phyloP scores from a whole-genome alignment of 2,888 invertebrate species.

The Drosophila lutescens region DNA sequence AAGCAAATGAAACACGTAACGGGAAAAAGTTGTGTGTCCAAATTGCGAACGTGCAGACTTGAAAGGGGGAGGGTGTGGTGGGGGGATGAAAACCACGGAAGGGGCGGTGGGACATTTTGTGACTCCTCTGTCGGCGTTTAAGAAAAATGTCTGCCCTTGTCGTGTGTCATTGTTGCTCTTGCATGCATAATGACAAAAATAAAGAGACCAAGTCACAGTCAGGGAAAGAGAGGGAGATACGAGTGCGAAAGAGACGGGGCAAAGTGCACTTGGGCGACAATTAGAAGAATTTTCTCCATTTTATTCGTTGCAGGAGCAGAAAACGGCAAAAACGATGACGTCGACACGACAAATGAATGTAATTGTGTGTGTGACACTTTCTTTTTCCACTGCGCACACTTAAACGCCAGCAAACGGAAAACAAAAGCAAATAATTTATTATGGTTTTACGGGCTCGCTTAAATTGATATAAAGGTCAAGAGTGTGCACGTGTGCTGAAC shows the following conservation, averaged over 20 bases:
- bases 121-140: conserved; percentile 44
- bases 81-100: too few relatives aligned
- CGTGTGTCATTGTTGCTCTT: conserved; percentile 58
- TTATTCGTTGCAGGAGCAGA: conserved; percentile 27
- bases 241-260: background rate
- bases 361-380: conserved; percentile 66
- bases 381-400: conserved; percentile 25
- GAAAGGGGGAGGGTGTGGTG: background rate
- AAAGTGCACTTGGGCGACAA: conserved; percentile 68
- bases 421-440: conserved; percentile 61
- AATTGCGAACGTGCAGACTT: conserved; percentile 66
- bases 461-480: conserved; percentile 74
- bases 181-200: conserved; percentile 66
- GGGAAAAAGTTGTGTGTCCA: conserved; percentile 65
- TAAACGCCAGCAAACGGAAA: conserved; percentile 7
- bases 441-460: conserved; percentile 59
- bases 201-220: background rate
- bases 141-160: conserved; percentile 68
- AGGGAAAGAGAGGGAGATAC: background rate
- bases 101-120: background rate
- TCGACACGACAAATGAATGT: conserved; percentile 59
- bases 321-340: conserved; percentile 13
- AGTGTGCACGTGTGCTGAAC: conserved; percentile 35
- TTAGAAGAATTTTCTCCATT: conserved; percentile 61
- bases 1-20: conserved; percentile 64